A percentile compares a stretch with the other conserved stretches of the same genome.
Conservation (phyloP, 2,113 vertebrate genomes). For the Platysternon megacephalum region DNA sequence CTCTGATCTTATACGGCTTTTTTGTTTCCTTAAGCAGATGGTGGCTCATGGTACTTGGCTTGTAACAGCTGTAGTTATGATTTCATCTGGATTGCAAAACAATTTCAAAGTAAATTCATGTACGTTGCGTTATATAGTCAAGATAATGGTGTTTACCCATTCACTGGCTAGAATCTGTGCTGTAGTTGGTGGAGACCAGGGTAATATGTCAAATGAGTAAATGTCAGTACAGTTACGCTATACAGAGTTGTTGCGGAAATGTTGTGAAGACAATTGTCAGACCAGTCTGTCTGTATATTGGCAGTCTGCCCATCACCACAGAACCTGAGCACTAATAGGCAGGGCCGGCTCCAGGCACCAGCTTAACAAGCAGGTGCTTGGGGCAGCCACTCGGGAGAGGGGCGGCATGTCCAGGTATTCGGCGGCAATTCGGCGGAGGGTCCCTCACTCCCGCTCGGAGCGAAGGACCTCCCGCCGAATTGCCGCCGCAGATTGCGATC, state of each 20-base stretch:
- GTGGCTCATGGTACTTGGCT: neutral
- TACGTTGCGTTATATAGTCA: neutral
- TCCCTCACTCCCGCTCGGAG: too few relatives aligned
- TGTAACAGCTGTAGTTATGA: neutral
- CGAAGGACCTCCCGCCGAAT: too few relatives aligned
- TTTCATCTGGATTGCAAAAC: neutral
- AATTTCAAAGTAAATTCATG: neutral
- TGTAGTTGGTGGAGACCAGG: fast-evolving
- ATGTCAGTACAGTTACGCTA: neutral
- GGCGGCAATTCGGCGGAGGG: too few relatives aligned
- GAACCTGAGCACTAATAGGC: neutral
- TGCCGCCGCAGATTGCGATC: too few relatives aligned
- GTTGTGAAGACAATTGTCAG: neutral
- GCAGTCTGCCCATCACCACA: neutral
- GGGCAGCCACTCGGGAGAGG: too few relatives aligned
- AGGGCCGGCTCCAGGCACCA: too few relatives aligned
- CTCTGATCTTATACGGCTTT: neutral
- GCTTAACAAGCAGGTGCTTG: too few relatives aligned
- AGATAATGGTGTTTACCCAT: neutral
- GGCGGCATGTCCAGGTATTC: too few relatives aligned
- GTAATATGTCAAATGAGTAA: neutral
- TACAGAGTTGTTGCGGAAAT: fast-evolving
- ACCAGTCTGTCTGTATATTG: neutral
- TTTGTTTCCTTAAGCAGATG: neutral
- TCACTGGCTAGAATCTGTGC: neutral